Evolutionary conservation across 2,113 vertebrate genomes (phyloP).

Genomic region (Oryctolagus cuniculus): mOryCun1.1 NC_091442.1:90528501-90529000

Average conservation of each 20-base stretch:
- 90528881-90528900: slow-evolving; percentile 2
- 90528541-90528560: background rate
- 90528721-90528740: background rate
- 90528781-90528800: background rate
- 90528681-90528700: background rate
- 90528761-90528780: background rate
- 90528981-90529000: background rate
- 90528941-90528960: background rate
- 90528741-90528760: background rate
- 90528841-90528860: background rate
- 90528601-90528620: background rate
- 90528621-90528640: background rate
- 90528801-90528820: slow-evolving; percentile 14
- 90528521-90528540: background rate
- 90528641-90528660: background rate
- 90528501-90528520: background rate
- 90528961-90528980: background rate
- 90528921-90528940: background rate
- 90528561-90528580: background rate
- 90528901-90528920: background rate
- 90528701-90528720: background rate
- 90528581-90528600: background rate
- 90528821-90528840: slow-evolving; percentile 13
- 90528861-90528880: slow-evolving; percentile 52
- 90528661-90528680: background rate